Base-by-base conservation (phyloP, 2,888 invertebrate species). In the Metopia argyrocephala region DNA sequence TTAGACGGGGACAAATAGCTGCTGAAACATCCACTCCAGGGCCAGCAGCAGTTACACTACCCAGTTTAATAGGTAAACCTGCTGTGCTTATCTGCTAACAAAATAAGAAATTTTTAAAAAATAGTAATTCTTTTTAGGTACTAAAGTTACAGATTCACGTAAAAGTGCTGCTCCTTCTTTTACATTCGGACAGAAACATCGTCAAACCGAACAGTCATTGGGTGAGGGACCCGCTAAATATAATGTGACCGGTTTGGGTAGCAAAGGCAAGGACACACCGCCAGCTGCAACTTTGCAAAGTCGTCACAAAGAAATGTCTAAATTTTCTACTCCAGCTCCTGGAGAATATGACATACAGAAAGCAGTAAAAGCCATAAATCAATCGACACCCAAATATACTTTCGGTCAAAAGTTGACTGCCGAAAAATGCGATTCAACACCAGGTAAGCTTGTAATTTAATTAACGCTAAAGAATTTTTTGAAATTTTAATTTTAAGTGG, bases 211-310 rank as follows among this genome's bases (percentile, higher is more conserved):
- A 68, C 92, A 93, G 31, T 90, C 91, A 7, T 84, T 88, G 84
- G 96, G 97, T 31, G 97, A 97, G 2, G 97, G 97, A 21, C 97
- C 97, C 18, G 96, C 96, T n/a, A 94, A 95, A 82, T 97, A 97
- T 91, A 96, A 97, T 89, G 94, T 97, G 59, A 94, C 95, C 83
- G 96, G 96, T 79, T 92, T 97, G 87, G 95, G 95, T 71, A 92
- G 95, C 54, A 97, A 95, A 93, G 96, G 96, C 93, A 91, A 90
- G 87, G 94, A 96, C 80, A 93, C 92, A 73, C 94, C 95, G 9
- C 95, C 95, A 5, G 94, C 96, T 3, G 92, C 94, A 38, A 95
- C 96, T 3, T 92, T 97, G 38, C 96, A 96, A 87, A 94, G 96
- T 65, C 94, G 96, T 23, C 95, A 89, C 73, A 88, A 87, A 78